These are phyloP conservation scores for Neolamprologus modestus DNA, from an alignment of 2,113 vertebrate species.

Conservation along the genomic window DNA sequence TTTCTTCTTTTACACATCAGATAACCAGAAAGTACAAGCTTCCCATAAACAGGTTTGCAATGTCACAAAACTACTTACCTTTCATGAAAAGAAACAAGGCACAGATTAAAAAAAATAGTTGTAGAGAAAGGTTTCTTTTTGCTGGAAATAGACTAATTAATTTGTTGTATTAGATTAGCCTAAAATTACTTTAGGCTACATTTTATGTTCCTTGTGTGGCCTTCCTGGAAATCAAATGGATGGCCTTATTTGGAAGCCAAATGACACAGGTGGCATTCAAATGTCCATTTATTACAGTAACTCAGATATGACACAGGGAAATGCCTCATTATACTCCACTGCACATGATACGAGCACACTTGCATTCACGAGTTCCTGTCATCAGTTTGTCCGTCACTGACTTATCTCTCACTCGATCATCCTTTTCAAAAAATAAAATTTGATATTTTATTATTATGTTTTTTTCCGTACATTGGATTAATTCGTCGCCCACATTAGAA, in stretches of 20 bases:
- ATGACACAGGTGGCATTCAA: constrained; percentile 16
- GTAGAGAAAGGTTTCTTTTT: not conserved
- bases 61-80: not conserved
- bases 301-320: constrained; percentile 21
- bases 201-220: not conserved
- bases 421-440: not conserved
- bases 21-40: constrained; percentile 31
- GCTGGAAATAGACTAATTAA: not conserved
- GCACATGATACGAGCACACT: not conserved
- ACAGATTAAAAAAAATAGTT: not conserved
- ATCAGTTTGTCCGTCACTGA: not conserved
- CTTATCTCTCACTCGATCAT: not conserved
- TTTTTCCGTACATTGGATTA: not conserved
- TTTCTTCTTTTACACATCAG: constrained; percentile 7
- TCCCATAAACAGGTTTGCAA: constrained; percentile 35
- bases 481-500: not conserved
- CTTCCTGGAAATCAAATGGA: constrained; percentile 25
- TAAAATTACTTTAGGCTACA: not conserved
- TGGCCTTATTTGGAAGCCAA: constrained; percentile 25
- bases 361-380: not conserved
- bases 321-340: not conserved
- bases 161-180: not conserved
- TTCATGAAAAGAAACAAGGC: not conserved
- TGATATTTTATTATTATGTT: not conserved
- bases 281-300: constrained; percentile 36